Evolutionary conservation across 2,888 invertebrate genomes (phyloP), one percentile per base, ranked within the genome.

Genomic region (Agrilus biguttatus): DNA sequence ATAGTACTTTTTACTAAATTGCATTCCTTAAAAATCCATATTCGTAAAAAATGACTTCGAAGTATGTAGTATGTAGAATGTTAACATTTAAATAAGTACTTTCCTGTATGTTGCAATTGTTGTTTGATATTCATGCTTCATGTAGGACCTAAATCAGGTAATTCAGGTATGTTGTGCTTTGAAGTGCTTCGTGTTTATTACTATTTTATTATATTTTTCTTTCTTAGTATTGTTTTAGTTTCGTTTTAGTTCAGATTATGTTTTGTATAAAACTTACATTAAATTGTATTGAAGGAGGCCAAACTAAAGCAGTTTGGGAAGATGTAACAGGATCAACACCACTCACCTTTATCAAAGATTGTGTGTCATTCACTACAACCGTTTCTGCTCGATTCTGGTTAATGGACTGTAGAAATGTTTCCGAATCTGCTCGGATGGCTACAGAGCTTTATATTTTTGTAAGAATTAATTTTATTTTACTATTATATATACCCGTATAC

Each of bases 261-360:
- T 28, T 28, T 28, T 28, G 7, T 17, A 21, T 32, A 42, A 37
- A 19, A 19, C 42, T 33, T 33, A 32, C 17, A 37, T 37, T 36
- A 19, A 13, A 19, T 40, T 36, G 36, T 34, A n/a, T 37, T 35
- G 36, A 13, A 79, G 85, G 96, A 47, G 97, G 96, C 3, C 89
- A 91, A 52, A 89, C 88, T 53, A 85, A 92, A 51, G 96, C 98
- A 5, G 86, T 95, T 55, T 98, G 98, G 97, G 98, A 98, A 66
- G 98, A 98, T 68, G 97, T 98, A 8, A 98, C 97, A 0, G 96
- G 96, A 23, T 95, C 95, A 37, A 97, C 97, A 1, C 96, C 96
- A 10, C 73, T 98, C 50, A 90, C 93, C 7, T 87, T 97, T 69
- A 87, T 93, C 49, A 93, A 91, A 56, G 93, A 97, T 64, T 92